Conservation (phyloP, 2,888 invertebrate genomes). For the Metopia argyrocephala region DNA sequence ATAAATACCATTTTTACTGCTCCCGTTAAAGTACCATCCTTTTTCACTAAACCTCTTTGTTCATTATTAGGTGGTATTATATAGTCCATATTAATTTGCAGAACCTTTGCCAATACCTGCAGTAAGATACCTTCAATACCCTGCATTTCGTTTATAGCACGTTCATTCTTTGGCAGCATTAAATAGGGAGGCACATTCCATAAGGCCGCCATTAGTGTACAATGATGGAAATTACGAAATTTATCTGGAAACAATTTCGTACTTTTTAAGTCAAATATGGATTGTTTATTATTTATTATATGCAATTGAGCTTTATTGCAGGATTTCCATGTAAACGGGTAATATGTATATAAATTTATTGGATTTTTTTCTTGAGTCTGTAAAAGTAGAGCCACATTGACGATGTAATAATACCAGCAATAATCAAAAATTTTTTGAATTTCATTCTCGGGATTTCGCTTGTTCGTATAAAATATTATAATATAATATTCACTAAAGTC, state of each 20-base stretch:
- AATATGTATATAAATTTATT: slow-evolving; percentile 52
- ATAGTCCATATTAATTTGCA: slow-evolving; percentile 51
- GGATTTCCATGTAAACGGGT: slow-evolving; percentile 41
- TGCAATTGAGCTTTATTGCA: slow-evolving; percentile 36
- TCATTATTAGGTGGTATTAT: slow-evolving; percentile 64
- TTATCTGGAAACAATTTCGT: slow-evolving; percentile 52
- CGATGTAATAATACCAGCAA: slow-evolving; percentile 53
- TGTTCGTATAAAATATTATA: slow-evolving; percentile 29
- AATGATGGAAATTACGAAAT: slow-evolving; percentile 46
- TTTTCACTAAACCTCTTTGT: slow-evolving; percentile 62
- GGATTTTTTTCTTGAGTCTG: neutral
- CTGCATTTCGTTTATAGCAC: neutral
- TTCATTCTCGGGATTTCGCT: slow-evolving; percentile 6
- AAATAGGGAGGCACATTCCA: slow-evolving; percentile 66
- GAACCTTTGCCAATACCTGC: slow-evolving; percentile 21
- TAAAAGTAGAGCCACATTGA: slow-evolving; percentile 50
- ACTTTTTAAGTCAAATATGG: slow-evolving; percentile 14
- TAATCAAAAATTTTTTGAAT: slow-evolving; percentile 58
- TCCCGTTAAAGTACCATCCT: slow-evolving; percentile 57
- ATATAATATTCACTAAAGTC: slow-evolving; percentile 54
- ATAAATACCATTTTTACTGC: slow-evolving; percentile 61
- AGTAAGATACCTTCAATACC: slow-evolving; percentile 60
- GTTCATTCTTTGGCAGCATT: neutral
- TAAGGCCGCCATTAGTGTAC: slow-evolving; percentile 49
- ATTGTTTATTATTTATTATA: slow-evolving; percentile 3